phyloP scores from a whole-genome alignment of 2,797 vertebrate genomes.

The Etheostoma nigrum region DNA sequence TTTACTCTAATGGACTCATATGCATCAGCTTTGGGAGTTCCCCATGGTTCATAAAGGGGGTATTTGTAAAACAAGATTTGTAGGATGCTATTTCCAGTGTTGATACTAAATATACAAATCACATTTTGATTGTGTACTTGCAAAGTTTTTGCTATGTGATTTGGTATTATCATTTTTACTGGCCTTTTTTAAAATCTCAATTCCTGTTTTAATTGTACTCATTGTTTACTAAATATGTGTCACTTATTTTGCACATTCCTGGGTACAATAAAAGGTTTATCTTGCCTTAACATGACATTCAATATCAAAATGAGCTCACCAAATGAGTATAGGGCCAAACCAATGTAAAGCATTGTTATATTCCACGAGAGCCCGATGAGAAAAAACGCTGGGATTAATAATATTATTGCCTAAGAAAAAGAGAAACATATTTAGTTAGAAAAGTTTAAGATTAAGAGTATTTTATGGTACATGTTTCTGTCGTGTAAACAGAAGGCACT shows the following conservation, averaged over 20 bases:
- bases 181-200: not conserved
- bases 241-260: not conserved
- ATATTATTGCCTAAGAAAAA: slow-evolving; percentile 87
- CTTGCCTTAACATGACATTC: slow-evolving; percentile 33
- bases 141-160: not conserved
- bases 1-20: not conserved
- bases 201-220: not conserved
- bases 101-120: not conserved
- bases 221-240: not conserved
- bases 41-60: not conserved
- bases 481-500: not conserved
- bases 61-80: not conserved
- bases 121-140: not conserved
- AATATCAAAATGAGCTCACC: slow-evolving; percentile 83
- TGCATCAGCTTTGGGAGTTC: not conserved
- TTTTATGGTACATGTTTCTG: not conserved
- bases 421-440: not conserved
- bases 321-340: slow-evolving; percentile 93
- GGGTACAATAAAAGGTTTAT: not conserved
- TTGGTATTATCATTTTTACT: not conserved
- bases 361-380: slow-evolving; percentile 91
- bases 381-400: slow-evolving; percentile 93
- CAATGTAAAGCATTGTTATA: slow-evolving; percentile 85
- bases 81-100: not conserved
- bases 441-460: not conserved